A percentile compares a stretch with the other conserved stretches of the same genome.
phyloP scores from a whole-genome alignment of 2,888 invertebrate species.

The Meiosimyza platycephala region DNA sequence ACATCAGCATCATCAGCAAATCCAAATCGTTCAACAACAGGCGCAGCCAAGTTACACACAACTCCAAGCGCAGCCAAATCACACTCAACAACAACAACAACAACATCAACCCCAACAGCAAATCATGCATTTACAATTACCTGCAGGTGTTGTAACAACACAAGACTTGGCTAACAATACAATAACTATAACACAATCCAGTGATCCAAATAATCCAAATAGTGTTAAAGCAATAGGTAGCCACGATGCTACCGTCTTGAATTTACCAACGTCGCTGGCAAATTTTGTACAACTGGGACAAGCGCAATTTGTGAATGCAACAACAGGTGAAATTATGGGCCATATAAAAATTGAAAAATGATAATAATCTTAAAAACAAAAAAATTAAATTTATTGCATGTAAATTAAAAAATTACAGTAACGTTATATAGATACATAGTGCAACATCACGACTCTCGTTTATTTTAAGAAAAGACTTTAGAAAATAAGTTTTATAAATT shows the following conservation, averaged over 20 bases:
- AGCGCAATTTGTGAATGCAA: conserved; percentile 61
- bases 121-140: conserved; percentile 64
- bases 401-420: no score
- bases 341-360: conserved; percentile 64
- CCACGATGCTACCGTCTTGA: conserved; percentile 61
- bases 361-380: conserved; percentile 36
- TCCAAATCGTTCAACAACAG: conserved; percentile 49
- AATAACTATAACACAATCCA: conserved; percentile 63
- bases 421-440: no score
- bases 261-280: conserved; percentile 59
- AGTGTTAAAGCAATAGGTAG: conserved; percentile 51
- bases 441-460: no score
- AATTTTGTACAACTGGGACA: conserved; percentile 63
- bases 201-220: conserved; percentile 47
- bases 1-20: conserved; percentile 42
- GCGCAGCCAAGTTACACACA: conserved; percentile 40
- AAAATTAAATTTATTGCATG: background rate
- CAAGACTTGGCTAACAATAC: conserved; percentile 62
- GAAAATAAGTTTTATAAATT: no score
- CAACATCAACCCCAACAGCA: conserved; percentile 53
- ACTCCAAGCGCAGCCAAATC: conserved; percentile 26
- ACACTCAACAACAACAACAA: conserved; percentile 44
- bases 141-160: conserved; percentile 54
- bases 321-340: conserved; percentile 57
- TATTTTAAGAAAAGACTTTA: no score